Conservation (phyloP, 2,797 vertebrate species). For the Chelon auratus region DNA sequence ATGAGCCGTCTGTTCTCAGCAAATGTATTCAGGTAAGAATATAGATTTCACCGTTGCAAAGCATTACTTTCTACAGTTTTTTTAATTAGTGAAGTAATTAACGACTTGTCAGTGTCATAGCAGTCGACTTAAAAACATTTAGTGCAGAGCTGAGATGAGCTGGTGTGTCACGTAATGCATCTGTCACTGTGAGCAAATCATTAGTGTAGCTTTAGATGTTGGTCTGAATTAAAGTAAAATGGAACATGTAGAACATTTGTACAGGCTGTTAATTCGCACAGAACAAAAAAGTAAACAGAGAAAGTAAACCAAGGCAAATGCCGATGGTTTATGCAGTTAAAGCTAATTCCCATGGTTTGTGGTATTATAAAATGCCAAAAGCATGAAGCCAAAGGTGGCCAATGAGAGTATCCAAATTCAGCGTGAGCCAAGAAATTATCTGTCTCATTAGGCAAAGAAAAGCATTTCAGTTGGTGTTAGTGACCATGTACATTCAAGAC, state of each 20-base stretch:
- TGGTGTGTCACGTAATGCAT: no score
- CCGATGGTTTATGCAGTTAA: slow-evolving; percentile 65
- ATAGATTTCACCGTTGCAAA: no score
- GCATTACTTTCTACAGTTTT: no score
- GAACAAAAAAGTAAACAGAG: slow-evolving; percentile 38
- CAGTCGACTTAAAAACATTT: no score
- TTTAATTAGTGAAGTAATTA: no score
- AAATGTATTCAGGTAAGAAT: no score
- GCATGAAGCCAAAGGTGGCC: slow-evolving; percentile 61
- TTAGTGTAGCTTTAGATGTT: neutral
- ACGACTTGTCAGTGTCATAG: no score
- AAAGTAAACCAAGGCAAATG: slow-evolving; percentile 66
- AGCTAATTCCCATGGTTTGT: slow-evolving; percentile 71
- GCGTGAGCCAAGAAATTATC: slow-evolving; percentile 63
- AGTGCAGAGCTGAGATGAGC: no score
- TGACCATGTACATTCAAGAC: slow-evolving; percentile 38
- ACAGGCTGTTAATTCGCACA: slow-evolving; percentile 16
- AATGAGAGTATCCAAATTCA: slow-evolving; percentile 59
- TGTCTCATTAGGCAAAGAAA: slow-evolving; percentile 70
- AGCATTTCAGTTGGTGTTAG: slow-evolving; percentile 47
- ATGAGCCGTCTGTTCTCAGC: no score
- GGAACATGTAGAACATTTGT: slow-evolving; percentile 41
- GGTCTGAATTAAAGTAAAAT: neutral
- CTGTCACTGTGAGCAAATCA: neutral
- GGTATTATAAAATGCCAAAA: slow-evolving; percentile 65